Evolutionary conservation across 2,113 vertebrate genomes (phyloP).

Genomic region (Xyrauchen texanus): DNA sequence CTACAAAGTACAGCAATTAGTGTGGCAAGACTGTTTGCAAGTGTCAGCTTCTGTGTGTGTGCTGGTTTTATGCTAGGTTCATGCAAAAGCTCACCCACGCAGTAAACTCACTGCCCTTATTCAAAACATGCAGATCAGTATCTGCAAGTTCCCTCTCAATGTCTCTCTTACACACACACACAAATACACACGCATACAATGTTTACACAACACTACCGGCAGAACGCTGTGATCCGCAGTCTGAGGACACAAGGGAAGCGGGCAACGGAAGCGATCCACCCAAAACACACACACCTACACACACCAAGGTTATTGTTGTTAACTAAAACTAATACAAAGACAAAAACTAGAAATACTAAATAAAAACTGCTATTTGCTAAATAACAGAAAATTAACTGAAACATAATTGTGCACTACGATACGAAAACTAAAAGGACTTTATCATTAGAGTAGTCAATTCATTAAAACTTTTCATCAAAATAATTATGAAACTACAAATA

Average conservation of each 20-base stretch:
- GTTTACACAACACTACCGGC: slow-evolving; percentile 51
- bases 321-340: too few relatives aligned
- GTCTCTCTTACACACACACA: slow-evolving; percentile 31
- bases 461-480: too few relatives aligned
- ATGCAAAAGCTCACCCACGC: slow-evolving; percentile 70
- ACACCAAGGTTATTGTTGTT: not conserved
- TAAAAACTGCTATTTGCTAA: too few relatives aligned
- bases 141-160: slow-evolving; percentile 62
- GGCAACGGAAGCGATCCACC: not conserved
- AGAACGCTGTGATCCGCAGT: slow-evolving; percentile 39
- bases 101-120: slow-evolving; percentile 65
- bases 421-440: too few relatives aligned
- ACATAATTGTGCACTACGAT: too few relatives aligned
- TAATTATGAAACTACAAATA: too few relatives aligned
- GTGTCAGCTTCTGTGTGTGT: not conserved
- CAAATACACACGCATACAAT: slow-evolving; percentile 32
- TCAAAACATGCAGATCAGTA: slow-evolving; percentile 69
- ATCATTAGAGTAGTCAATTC: too few relatives aligned
- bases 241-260: slow-evolving; percentile 42
- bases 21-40: slow-evolving; percentile 6
- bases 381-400: too few relatives aligned
- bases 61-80: slow-evolving; percentile 54
- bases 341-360: too few relatives aligned
- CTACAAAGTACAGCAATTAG: slow-evolving; percentile 17
- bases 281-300: slow-evolving; percentile 30